These are phyloP conservation scores for Leptobrachium leishanense DNA, from an alignment of 2,113 vertebrate species.

Conservation along the genomic window DNA sequence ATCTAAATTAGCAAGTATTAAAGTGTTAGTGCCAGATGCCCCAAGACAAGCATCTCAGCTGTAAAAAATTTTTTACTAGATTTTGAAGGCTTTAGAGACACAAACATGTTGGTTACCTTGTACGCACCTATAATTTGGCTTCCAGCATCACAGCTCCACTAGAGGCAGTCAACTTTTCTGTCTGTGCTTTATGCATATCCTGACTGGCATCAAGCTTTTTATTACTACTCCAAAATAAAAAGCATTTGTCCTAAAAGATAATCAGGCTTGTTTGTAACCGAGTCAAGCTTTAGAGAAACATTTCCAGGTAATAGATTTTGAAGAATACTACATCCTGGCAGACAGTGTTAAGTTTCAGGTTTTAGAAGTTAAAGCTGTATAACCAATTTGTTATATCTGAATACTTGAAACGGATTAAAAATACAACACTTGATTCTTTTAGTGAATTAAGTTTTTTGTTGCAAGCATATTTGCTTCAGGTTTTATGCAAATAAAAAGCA, in stretches of 20 bases:
- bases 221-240: constrained; percentile 76
- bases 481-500: no score
- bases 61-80: not conserved
- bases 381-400: no score
- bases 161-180: constrained; percentile 60
- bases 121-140: constrained; percentile 73
- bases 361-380: no score
- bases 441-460: no score
- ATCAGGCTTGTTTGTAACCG: constrained; percentile 62
- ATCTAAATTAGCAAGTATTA: not conserved
- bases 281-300: not conserved
- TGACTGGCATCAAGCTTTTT: constrained; percentile 68
- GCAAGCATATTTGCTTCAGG: no score
- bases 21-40: constrained; percentile 9
- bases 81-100: not conserved
- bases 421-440: no score
- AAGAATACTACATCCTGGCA: no score
- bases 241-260: constrained; percentile 77
- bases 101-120: constrained; percentile 50
- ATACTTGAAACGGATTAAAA: no score
- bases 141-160: constrained; percentile 62
- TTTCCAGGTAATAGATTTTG: no score
- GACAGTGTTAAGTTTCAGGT: no score
- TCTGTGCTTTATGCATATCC: constrained; percentile 63
- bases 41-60: not conserved